A percentile compares a stretch with the other conserved stretches of the same genome.
Conservation (phyloP, 2,797 vertebrate genomes). For the Neosilurus hyrtlii region DNA sequence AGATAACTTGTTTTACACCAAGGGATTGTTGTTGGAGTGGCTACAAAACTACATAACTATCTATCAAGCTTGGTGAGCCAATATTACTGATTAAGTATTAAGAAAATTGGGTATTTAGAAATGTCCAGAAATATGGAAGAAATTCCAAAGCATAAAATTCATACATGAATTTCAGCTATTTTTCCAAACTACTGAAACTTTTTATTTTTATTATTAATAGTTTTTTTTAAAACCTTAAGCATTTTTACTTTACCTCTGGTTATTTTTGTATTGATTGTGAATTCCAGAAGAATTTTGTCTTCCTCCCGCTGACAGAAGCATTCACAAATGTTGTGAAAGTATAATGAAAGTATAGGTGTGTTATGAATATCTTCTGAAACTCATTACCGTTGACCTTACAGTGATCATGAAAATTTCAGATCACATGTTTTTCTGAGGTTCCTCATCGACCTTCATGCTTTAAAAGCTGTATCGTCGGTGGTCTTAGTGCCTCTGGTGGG, state of each 20-base stretch:
- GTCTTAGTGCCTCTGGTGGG: background rate
- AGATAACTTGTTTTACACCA: background rate
- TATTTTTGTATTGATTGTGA: background rate
- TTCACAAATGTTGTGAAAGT: background rate
- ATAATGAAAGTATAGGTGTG: background rate
- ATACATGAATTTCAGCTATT: background rate
- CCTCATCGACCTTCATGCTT: background rate
- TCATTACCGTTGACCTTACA: background rate
- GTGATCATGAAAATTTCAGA: slow-evolving; percentile 2
- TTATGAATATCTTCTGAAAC: background rate
- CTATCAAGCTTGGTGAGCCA: background rate
- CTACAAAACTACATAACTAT: background rate
- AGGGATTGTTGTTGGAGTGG: background rate
- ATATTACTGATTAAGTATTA: slow-evolving; percentile 10
- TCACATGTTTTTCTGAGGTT: background rate
- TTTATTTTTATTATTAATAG: background rate
- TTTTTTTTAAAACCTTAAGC: too few species aligned
- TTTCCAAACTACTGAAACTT: background rate
- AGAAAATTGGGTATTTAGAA: background rate
- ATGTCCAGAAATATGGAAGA: background rate
- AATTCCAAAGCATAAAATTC: background rate
- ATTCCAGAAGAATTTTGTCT: background rate
- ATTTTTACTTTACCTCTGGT: background rate
- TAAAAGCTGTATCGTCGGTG: background rate
- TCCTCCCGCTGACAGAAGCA: background rate